Base-by-base conservation (phyloP, 1,140 invertebrate species). In the Coenobita brevimanus region DNA sequence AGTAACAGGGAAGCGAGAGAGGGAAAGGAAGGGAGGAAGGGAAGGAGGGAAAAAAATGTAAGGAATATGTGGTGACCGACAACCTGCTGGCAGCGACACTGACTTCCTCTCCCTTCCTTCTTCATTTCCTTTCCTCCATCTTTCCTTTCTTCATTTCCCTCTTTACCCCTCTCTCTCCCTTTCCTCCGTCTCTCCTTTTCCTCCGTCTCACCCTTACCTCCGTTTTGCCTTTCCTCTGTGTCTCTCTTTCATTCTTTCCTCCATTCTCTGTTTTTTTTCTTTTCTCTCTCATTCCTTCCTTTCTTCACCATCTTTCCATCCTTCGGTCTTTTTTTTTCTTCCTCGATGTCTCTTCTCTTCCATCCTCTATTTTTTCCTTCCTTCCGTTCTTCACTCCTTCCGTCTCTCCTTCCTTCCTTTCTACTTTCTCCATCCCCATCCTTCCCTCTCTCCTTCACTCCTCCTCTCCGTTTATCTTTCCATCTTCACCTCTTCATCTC, bases 201-300 rank as follows among this genome's bases (percentile, higher is more conserved):
- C 17, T 50, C 17, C 38, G 33, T 83, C 41, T 83, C 38, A 54
- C 64, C 69, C 24, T 82, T 21, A 41, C 36, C 30, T 38, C 69
- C 62, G 27, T 38, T 69, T 0, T 3, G 10, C 15, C 60, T 24
- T 21, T 30, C 17, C 6, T 27, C 15, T 8, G 46, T 60, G 17
- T 15, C 3, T 36, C 3, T 17, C 3, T 24, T 10, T n/a, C 54
- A 13, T n/a, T n/a, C 54, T 57, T 13, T n/a, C 54, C 54, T 57
- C 10, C n/a, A n/a, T n/a, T 41, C 60, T 83, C 41, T 83, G 24
- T 73, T 41, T 73, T 21, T 82, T 21, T 64, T 33, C 30, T 38
- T 82, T 38, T 46, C 41, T 69, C 0, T 3, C 21, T 27, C 60
- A 17, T 21, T 30, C 17, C 6, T 27, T 27, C 8, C 54, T 60